Evolutionary conservation across 2,888 invertebrate genomes (phyloP).

Genomic region (Noctuana brunneofusca): DNA sequence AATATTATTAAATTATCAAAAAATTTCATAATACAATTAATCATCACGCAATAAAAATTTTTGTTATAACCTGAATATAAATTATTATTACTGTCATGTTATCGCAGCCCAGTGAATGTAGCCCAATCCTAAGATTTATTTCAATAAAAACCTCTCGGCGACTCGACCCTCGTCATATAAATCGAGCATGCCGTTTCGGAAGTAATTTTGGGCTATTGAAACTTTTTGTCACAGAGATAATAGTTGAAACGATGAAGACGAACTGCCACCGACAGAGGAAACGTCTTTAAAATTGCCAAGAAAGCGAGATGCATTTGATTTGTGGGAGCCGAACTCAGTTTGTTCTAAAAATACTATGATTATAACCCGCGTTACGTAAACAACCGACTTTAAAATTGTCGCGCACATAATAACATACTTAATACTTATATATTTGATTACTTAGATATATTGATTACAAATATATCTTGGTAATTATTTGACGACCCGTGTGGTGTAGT

Average conservation of each 20-base stretch:
- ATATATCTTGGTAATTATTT: too few relatives aligned
- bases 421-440: too few relatives aligned
- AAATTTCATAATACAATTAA: not conserved
- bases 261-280: constrained; percentile 14
- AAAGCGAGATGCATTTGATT: not conserved
- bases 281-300: not conserved
- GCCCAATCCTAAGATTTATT: constrained; percentile 25
- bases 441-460: too few relatives aligned
- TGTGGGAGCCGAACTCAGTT: too few relatives aligned
- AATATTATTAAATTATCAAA: too few relatives aligned
- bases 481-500: too few relatives aligned
- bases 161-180: constrained; percentile 28
- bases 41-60: not conserved
- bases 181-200: constrained; percentile 28
- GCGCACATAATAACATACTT: too few relatives aligned
- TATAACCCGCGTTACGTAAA: too few relatives aligned
- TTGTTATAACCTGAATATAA: not conserved
- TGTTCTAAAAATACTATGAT: too few relatives aligned
- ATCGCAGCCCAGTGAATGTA: constrained; percentile 15
- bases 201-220: constrained; percentile 32
- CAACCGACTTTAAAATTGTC: too few relatives aligned
- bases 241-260: constrained; percentile 29
- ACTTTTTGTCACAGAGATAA: constrained; percentile 25
- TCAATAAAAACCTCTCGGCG: constrained; percentile 24
- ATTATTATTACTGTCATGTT: constrained; percentile 22